Evolutionary conservation across 2,797 vertebrate species (phyloP).

Genomic region (Mastacembelus armatus): DNA sequence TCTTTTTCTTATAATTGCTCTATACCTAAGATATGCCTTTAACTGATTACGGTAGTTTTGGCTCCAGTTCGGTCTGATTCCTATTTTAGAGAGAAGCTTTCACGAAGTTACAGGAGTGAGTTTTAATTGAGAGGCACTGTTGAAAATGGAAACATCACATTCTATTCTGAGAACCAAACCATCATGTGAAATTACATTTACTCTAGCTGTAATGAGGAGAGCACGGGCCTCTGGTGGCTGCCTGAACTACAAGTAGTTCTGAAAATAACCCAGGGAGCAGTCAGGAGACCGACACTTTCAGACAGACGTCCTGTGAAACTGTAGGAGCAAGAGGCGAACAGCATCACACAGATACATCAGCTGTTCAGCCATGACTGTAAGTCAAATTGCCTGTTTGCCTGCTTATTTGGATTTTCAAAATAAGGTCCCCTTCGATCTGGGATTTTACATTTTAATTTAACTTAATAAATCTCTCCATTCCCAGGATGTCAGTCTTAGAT

Average conservation of each 20-base stretch:
- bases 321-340: neutral
- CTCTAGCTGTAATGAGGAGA: conserved; percentile 35
- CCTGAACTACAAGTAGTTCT: conserved; percentile 6
- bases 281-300: neutral
- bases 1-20: too few species aligned
- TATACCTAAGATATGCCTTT: too few species aligned
- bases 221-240: conserved; percentile 9
- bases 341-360: neutral
- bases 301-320: conserved; percentile 10
- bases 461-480: too few species aligned
- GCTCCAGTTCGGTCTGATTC: neutral
- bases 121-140: conserved; percentile 38
- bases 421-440: too few species aligned
- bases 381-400: too few species aligned
- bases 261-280: conserved; percentile 35
- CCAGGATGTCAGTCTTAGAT: too few species aligned
- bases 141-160: conserved; percentile 26
- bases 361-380: neutral
- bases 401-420: too few species aligned
- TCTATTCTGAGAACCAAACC: conserved; percentile 3
- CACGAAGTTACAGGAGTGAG: neutral
- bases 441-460: too few species aligned
- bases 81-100: conserved; percentile 19
- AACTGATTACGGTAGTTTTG: neutral
- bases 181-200: conserved; percentile 36